Evolutionary conservation across 2,113 vertebrate species (phyloP).

Genomic region (Chaenocephalus aceratus): DNA sequence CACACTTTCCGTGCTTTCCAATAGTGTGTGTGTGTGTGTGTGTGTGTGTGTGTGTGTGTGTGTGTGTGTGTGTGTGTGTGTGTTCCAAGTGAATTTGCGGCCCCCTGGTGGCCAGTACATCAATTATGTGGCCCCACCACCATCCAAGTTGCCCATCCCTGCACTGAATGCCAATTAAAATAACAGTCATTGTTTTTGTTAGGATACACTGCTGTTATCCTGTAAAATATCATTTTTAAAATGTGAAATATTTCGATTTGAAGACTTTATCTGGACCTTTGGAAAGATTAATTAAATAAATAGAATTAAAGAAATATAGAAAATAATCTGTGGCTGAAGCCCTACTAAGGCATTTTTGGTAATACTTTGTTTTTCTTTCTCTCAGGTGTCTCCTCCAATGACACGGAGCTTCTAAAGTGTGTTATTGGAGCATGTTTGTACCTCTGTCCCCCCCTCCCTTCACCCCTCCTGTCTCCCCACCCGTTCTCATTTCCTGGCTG

Average conservation of each 20-base stretch:
- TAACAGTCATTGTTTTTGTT: neutral
- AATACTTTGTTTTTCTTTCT: neutral
- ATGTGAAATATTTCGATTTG: neutral
- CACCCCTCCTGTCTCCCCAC: slow-evolving; percentile 30
- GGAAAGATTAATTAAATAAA: neutral
- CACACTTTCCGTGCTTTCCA: too few species aligned
- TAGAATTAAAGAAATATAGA: too few species aligned
- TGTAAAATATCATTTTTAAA: too few species aligned
- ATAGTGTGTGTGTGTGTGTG: too few species aligned
- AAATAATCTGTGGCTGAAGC: neutral
- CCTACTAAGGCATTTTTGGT: too few species aligned
- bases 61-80: too few species aligned
- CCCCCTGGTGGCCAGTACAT: too few species aligned
- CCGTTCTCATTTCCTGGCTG: slow-evolving; percentile 78
- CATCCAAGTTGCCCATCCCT: too few species aligned
- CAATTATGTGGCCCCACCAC: too few species aligned
- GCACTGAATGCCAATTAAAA: neutral
- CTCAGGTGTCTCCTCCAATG: neutral
- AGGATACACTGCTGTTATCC: too few species aligned
- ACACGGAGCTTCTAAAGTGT: slow-evolving; percentile 30
- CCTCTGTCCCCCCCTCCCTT: slow-evolving; percentile 25
- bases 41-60: too few species aligned
- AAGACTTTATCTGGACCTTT: neutral
- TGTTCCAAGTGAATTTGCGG: too few species aligned
- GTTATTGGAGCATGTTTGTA: slow-evolving; percentile 51